Conservation (phyloP, 2,888 invertebrate species). For the Carabus problematicus region DNA sequence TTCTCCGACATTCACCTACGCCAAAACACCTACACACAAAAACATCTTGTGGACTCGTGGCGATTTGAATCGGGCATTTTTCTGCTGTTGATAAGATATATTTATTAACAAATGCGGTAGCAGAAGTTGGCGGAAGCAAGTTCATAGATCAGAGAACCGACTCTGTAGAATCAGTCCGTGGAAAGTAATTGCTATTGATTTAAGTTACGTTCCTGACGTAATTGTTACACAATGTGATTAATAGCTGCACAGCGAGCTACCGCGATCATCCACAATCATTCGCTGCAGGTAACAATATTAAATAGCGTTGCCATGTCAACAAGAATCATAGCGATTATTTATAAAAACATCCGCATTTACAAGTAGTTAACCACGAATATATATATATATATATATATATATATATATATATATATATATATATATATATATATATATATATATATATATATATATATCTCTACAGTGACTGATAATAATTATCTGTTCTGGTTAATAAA, state of each 20-base stretch:
- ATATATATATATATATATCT: no score
- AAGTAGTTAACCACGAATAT: no score
- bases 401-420: no score
- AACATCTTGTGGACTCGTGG: no score
- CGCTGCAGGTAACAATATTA: conserved; percentile 28
- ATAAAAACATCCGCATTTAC: background rate
- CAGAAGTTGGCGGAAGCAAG: background rate
- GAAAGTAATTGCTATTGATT: conserved; percentile 34
- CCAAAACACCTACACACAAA: no score
- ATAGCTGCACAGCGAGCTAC: conserved; percentile 19
- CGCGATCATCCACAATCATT: background rate
- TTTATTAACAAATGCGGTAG: background rate
- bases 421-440: no score
- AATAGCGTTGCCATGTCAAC: conserved; percentile 19
- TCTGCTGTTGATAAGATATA: no score
- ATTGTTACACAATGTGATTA: conserved; percentile 32
- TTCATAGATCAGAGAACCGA: conserved; percentile 2
- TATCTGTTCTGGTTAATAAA: no score
- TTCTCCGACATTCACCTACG: no score
- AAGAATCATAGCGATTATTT: background rate
- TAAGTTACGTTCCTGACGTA: conserved; percentile 20
- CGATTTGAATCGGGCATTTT: no score
- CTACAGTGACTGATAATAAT: no score
- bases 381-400: no score
- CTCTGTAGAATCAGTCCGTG: conserved; percentile 19